These are phyloP conservation scores for Sphaeramia orbicularis DNA, from an alignment of 2,797 vertebrate genomes.

Conservation along the genomic window DNA sequence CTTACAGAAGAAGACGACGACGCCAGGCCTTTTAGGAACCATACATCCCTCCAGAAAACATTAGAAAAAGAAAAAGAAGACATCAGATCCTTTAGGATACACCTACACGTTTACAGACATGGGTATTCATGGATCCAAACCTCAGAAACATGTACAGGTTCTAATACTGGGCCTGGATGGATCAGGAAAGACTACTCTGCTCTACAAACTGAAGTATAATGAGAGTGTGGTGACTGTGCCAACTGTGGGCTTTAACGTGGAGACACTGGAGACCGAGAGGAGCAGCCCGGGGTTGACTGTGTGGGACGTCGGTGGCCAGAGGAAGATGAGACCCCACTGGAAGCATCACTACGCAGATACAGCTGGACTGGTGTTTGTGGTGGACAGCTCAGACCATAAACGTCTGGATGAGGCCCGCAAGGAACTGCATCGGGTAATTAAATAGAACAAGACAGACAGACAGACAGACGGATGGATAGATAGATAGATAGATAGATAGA, in stretches of 20 bases:
- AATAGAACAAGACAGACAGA: no score
- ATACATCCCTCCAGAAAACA: no score
- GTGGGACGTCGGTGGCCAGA: slow-evolving; percentile 96
- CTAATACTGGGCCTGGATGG: slow-evolving; percentile 91
- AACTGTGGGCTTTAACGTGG: slow-evolving; percentile 93
- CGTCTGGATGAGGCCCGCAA: slow-evolving; percentile 87
- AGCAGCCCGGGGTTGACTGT: slow-evolving; percentile 81
- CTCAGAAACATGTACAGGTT: slow-evolving; percentile 82
- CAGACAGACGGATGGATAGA: no score
- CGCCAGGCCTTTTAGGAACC: not conserved
- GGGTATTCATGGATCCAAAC: slow-evolving; percentile 86
- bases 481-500: no score
- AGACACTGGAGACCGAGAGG: slow-evolving; percentile 86
- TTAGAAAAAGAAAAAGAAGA: slow-evolving; percentile 19
- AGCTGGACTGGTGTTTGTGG: slow-evolving; percentile 87
- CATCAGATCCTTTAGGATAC: not conserved
- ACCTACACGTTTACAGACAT: slow-evolving; percentile 63
- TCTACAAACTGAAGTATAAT: slow-evolving; percentile 91
- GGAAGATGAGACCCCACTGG: slow-evolving; percentile 89
- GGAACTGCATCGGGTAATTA: slow-evolving; percentile 85
- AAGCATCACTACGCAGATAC: slow-evolving; percentile 87
- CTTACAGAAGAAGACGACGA: slow-evolving; percentile 12
- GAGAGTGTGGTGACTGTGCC: slow-evolving; percentile 88
- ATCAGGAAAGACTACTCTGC: slow-evolving; percentile 91
- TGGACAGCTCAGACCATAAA: slow-evolving; percentile 86